These are phyloP conservation scores for Loripinus fragilis DNA, from an alignment of 2,888 invertebrate genomes.

Conservation along the genomic window DNA sequence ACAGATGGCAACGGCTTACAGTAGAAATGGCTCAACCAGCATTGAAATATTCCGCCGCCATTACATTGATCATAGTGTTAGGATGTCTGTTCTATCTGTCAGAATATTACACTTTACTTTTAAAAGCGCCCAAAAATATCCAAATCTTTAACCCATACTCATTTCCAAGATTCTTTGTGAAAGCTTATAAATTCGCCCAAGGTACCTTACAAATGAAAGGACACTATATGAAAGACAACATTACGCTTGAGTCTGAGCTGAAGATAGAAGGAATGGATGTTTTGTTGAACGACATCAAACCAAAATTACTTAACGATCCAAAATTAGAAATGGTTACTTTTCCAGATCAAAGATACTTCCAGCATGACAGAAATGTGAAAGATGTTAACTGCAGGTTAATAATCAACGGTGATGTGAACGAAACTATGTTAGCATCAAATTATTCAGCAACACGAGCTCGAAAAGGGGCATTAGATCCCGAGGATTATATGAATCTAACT, in stretches of 20 bases:
- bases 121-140: background rate
- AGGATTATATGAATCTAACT: constrained; percentile 26
- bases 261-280: constrained; percentile 5
- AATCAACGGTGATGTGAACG: constrained; percentile 1
- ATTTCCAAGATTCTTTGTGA: background rate
- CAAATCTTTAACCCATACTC: background rate
- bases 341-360: constrained; percentile 1
- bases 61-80: background rate
- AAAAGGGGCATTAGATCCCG: background rate
- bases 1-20: background rate
- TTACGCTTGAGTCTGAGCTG: background rate
- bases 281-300: constrained; percentile 5
- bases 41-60: background rate
- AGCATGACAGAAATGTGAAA: constrained; percentile 5
- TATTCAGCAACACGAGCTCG: background rate
- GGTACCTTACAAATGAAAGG: background rate
- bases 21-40: background rate
- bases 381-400: constrained; percentile 13
- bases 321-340: constrained; percentile 1
- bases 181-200: background rate
- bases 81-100: background rate
- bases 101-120: background rate
- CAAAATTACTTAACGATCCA: constrained; percentile 1
- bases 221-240: background rate
- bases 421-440: background rate